A percentile compares a stretch with the other conserved stretches of the same genome.
Evolutionary conservation across 1,140 invertebrate species (phyloP).

Genomic region (Lethocerus indicus): DNA sequence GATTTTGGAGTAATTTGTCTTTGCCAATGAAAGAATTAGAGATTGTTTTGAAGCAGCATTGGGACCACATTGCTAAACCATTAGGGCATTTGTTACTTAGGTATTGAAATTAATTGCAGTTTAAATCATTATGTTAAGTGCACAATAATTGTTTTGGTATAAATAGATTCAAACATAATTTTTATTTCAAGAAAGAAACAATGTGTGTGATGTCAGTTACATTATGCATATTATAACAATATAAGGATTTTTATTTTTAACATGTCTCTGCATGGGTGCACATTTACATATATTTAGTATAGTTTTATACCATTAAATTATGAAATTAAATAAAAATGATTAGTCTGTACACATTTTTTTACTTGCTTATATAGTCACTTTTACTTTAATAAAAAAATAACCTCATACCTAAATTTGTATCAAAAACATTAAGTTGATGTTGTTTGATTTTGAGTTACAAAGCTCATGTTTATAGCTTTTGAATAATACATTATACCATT

Average conservation of each 20-base stretch:
- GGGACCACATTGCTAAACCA: neutral
- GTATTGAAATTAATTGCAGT: neutral
- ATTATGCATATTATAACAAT: neutral
- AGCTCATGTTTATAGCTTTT: too few relatives aligned
- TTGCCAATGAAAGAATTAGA: neutral
- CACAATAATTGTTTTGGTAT: neutral
- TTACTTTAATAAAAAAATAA: too few relatives aligned
- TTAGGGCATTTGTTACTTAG: slow-evolving; percentile 1
- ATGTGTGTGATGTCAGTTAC: neutral
- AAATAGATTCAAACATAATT: neutral
- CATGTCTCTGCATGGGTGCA: too few relatives aligned
- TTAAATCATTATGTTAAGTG: neutral
- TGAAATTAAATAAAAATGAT: too few relatives aligned
- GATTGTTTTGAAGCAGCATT: neutral
- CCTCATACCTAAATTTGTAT: too few relatives aligned
- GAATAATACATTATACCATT: too few relatives aligned
- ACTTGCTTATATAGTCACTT: too few relatives aligned
- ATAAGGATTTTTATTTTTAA: neutral
- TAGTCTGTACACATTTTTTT: too few relatives aligned
- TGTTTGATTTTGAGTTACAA: too few relatives aligned
- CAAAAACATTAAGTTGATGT: too few relatives aligned
- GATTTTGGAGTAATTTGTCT: neutral
- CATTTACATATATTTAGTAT: too few relatives aligned
- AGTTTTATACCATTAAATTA: too few relatives aligned
- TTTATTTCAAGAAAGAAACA: neutral